Base-by-base conservation (phyloP, 2,888 invertebrate genomes). In the Parnassius orleans region DNA sequence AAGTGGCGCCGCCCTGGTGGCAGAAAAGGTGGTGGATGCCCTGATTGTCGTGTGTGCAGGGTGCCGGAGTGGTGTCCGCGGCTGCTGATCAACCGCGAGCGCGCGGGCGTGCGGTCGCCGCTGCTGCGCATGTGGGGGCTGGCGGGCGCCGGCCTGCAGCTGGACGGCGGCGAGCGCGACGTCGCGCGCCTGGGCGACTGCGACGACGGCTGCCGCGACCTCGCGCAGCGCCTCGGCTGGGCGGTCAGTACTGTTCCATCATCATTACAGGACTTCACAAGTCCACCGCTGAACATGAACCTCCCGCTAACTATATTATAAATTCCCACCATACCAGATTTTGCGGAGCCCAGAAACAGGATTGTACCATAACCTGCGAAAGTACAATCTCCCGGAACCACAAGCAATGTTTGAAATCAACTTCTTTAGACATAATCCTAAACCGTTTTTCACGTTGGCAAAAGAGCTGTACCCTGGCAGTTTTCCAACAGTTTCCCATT, bases 291-390 rank as follows among this genome's bases (percentile, higher is more conserved):
- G 19, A 19, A 19, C 19, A n/a, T n/a, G n/a, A n/a, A n/a, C n/a
- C n/a, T n/a, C n/a, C n/a, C n/a, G n/a, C n/a, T 44, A 41, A 42
- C 9, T 54, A 57, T 52, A 41, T 52, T 9, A 9, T 53, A 48
- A 48, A 53, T 54, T 56, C 60, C 5, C 81, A 97, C 99, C 46
- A 98, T 99, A 71, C 99, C 99, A 19, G 99, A 99, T 82, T 99
- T 99, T 82, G n/a, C 94, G 99, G 24, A 97, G 98, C 19, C 98
- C 98, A 0, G 96, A 95, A 42, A 96, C 96, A 60, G 99, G 99
- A 0, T 91, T 99, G 1, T 99, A 99, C 81, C 94, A 96, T 81
- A 98, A 98, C 81, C 90, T 99, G 53, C 94, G 96, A 72, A 97
- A 98, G 80, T 99, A 98, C 83, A 94, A 98, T 69, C 90, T 99